These are phyloP conservation scores for Melanotaenia parkinsoni DNA, from an alignment of 2,797 vertebrate genomes.

Conservation along the genomic window DNA sequence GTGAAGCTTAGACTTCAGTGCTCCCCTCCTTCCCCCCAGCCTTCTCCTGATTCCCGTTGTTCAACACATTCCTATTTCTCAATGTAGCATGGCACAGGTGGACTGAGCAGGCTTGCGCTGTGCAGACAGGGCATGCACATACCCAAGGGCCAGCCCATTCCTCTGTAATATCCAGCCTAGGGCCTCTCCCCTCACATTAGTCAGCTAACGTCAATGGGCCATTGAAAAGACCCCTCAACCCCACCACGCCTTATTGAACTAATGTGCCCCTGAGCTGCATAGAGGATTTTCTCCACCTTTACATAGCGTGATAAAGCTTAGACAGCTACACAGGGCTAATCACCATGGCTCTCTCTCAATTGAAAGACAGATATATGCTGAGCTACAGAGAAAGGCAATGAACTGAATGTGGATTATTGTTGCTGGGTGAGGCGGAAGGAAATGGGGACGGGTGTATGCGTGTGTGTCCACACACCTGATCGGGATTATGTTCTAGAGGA, in stretches of 20 bases:
- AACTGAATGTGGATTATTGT: slow-evolving; percentile 69
- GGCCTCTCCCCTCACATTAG: slow-evolving; percentile 71
- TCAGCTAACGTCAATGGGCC: slow-evolving; percentile 68
- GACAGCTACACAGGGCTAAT: slow-evolving; percentile 54
- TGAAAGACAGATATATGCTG: slow-evolving; percentile 67
- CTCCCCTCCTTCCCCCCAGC: slow-evolving; percentile 17
- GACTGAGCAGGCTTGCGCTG: slow-evolving; percentile 64
- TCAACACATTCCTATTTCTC: slow-evolving; percentile 81
- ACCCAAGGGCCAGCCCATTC: slow-evolving; percentile 72
- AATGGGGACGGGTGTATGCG: slow-evolving; percentile 34
- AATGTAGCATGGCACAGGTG: slow-evolving; percentile 85
- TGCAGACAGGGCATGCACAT: slow-evolving; percentile 64
- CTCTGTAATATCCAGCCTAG: slow-evolving; percentile 75
- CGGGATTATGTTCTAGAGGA: slow-evolving; percentile 97
- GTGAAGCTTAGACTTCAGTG: slow-evolving; percentile 32
- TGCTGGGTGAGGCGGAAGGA: slow-evolving; percentile 65
- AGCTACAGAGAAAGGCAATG: slow-evolving; percentile 53
- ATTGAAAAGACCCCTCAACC: slow-evolving; percentile 72
- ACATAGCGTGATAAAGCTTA: slow-evolving; percentile 68
- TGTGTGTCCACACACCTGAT: slow-evolving; percentile 87
- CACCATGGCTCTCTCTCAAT: slow-evolving; percentile 53
- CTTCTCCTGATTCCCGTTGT: slow-evolving; percentile 61
- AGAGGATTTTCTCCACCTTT: slow-evolving; percentile 71
- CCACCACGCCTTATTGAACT: slow-evolving; percentile 76
- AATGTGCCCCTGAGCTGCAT: slow-evolving; percentile 75